Conservation (phyloP, 2,888 invertebrate genomes). For the Morpho achilles region DNA sequence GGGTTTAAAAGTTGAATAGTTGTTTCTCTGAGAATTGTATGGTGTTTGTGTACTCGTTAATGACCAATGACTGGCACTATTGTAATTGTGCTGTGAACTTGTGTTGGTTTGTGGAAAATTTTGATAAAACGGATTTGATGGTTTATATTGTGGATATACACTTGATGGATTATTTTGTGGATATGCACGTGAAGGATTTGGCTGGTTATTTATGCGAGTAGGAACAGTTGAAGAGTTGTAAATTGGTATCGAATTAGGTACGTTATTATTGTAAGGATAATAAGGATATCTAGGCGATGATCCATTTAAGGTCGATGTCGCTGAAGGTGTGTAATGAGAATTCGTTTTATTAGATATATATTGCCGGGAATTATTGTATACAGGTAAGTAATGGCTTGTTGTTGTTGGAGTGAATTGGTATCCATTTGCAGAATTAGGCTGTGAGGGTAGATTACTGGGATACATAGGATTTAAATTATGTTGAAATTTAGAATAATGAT, state of each 20-base stretch:
- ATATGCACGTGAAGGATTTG: neutral
- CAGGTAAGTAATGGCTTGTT: neutral
- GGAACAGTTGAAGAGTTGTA: neutral
- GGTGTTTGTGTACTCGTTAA: neutral
- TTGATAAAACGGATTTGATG: conserved; percentile 5
- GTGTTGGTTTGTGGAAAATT: neutral
- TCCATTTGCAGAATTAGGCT: neutral
- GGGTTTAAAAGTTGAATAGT: conserved; percentile 1
- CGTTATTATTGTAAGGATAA: neutral
- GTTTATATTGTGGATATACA: conserved; percentile 2
- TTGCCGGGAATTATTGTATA: neutral
- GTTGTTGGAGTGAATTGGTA: conserved; percentile 1
- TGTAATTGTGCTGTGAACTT: conserved; percentile 2
- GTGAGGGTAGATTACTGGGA: neutral
- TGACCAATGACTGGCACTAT: conserved; percentile 11
- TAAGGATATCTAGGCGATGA: conserved; percentile 1
- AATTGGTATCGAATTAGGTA: neutral
- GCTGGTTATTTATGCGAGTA: neutral
- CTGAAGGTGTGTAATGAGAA: neutral
- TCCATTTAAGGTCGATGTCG: neutral
- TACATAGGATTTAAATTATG: neutral
- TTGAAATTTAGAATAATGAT: neutral
- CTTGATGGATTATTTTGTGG: neutral
- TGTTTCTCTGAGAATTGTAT: conserved; percentile 2
- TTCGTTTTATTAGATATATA: too few relatives aligned